These are phyloP conservation scores for Morpho achilles DNA, from an alignment of 2,888 invertebrate genomes.

Conservation along the genomic window DNA sequence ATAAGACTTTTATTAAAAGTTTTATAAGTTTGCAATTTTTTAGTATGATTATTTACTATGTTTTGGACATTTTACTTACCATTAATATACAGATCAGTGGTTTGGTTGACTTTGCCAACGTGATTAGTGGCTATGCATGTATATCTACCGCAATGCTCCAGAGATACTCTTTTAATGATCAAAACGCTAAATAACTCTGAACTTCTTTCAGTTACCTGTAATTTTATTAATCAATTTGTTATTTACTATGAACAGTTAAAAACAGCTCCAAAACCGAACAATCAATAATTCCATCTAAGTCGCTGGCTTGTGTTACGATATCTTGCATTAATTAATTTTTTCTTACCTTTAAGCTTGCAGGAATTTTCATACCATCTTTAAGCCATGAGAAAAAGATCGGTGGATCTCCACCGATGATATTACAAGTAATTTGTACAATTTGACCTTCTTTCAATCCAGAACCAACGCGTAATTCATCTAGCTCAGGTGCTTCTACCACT, in stretches of 20 bases:
- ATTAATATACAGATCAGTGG: slow-evolving; percentile 84
- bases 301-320: neutral
- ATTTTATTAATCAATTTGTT: neutral
- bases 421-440: slow-evolving; percentile 90
- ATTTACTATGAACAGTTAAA: too few relatives aligned
- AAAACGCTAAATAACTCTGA: slow-evolving; percentile 84
- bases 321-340: neutral
- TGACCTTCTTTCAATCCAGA: slow-evolving; percentile 89
- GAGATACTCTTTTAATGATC: slow-evolving; percentile 83
- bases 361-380: slow-evolving; percentile 82
- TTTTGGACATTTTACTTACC: slow-evolving; percentile 61
- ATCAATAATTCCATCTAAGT: neutral
- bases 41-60: too few relatives aligned
- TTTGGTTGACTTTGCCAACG: slow-evolving; percentile 84
- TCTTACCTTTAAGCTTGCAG: slow-evolving; percentile 81
- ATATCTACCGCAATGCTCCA: slow-evolving; percentile 84
- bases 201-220: slow-evolving; percentile 82
- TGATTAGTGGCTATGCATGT: slow-evolving; percentile 86
- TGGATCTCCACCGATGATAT: slow-evolving; percentile 85
- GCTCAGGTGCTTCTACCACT: slow-evolving; percentile 87
- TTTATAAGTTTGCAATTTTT: too few relatives aligned
- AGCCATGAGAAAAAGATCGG: slow-evolving; percentile 85
- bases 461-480: slow-evolving; percentile 90
- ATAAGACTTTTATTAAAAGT: too few relatives aligned
- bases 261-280: too few relatives aligned